A percentile compares a stretch with the other conserved stretches of the same genome.
Evolutionary conservation across 2,888 invertebrate genomes (phyloP).

Genomic region (Harpalus rubripes): DNA sequence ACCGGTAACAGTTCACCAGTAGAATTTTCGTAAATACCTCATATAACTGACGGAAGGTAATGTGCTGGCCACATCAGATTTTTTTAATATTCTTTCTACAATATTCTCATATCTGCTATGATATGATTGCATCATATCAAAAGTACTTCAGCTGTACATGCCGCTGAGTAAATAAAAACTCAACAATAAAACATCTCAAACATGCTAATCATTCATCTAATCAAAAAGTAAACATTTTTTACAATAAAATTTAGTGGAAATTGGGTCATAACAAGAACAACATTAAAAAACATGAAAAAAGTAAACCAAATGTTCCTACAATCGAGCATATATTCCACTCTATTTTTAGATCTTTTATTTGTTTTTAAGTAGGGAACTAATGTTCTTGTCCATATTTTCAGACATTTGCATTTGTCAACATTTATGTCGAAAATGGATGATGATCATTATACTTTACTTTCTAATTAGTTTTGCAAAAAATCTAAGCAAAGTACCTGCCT

Average conservation of each 20-base stretch:
- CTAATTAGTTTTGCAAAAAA: constrained; percentile 44
- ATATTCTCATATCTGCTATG: background rate
- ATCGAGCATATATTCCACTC: background rate
- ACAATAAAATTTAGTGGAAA: constrained; percentile 34
- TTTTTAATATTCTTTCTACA: too few relatives aligned
- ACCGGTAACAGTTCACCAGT: too few relatives aligned
- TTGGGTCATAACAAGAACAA: constrained; percentile 23
- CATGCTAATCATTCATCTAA: constrained; percentile 1
- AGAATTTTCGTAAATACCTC: too few relatives aligned
- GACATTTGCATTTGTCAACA: constrained; percentile 50
- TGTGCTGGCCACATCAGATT: too few relatives aligned
- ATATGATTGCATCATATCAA: background rate
- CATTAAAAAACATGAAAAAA: constrained; percentile 32
- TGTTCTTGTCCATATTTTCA: constrained; percentile 15
- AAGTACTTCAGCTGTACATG: background rate
- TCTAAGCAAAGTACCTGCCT: constrained; percentile 21
- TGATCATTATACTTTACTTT: constrained; percentile 50
- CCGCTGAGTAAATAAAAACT: background rate
- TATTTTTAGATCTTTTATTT: constrained; percentile 50
- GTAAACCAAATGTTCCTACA: constrained; percentile 42
- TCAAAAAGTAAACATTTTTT: constrained; percentile 50
- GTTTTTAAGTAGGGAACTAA: constrained; percentile 22
- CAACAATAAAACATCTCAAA: background rate
- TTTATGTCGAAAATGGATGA: constrained; percentile 34
- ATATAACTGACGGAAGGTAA: too few relatives aligned